These are phyloP conservation scores for Coptotermes formosanus DNA, from an alignment of 1,140 invertebrate species.

Conservation along the genomic window DNA sequence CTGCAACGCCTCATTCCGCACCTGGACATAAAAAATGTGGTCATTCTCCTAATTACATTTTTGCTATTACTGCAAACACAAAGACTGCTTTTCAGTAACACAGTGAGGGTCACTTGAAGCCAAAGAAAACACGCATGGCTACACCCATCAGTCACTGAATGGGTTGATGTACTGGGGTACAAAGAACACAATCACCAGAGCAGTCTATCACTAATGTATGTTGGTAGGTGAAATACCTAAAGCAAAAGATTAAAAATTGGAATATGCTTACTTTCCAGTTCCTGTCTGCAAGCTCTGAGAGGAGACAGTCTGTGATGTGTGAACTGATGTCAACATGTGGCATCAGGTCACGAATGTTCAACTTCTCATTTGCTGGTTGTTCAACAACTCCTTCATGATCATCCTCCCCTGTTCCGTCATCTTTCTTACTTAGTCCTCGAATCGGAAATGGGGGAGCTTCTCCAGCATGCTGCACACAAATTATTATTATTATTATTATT, in stretches of 20 bases:
- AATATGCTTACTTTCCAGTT: constrained; percentile 79
- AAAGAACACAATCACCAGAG: too few relatives aligned
- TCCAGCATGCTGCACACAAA: constrained; percentile 53
- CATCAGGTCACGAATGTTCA: constrained; percentile 66
- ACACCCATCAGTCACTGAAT: too few relatives aligned
- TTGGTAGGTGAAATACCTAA: neutral
- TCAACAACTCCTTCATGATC: constrained; percentile 55
- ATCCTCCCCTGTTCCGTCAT: constrained; percentile 52
- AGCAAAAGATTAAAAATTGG: neutral
- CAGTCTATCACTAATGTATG: too few relatives aligned
- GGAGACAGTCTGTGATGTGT: constrained; percentile 77
- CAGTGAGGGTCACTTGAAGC: too few relatives aligned
- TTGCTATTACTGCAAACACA: too few relatives aligned
- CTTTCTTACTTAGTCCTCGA: constrained; percentile 54
- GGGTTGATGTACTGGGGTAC: too few relatives aligned
- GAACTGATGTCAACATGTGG: constrained; percentile 79
- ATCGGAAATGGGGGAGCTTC: constrained; percentile 68
- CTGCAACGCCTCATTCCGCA: constrained; percentile 77
- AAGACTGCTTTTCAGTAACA: too few relatives aligned
- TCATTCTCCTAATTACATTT: neutral
- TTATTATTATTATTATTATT: neutral
- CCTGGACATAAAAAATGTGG: constrained; percentile 48
- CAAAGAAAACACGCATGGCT: too few relatives aligned
- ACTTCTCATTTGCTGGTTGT: constrained; percentile 48
- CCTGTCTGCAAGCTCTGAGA: constrained; percentile 85